Percentiles rank a stretch among this genome's conserved stretches.
Conservation (phyloP, 2,113 vertebrate genomes). For the Arizona elegans region DNA sequence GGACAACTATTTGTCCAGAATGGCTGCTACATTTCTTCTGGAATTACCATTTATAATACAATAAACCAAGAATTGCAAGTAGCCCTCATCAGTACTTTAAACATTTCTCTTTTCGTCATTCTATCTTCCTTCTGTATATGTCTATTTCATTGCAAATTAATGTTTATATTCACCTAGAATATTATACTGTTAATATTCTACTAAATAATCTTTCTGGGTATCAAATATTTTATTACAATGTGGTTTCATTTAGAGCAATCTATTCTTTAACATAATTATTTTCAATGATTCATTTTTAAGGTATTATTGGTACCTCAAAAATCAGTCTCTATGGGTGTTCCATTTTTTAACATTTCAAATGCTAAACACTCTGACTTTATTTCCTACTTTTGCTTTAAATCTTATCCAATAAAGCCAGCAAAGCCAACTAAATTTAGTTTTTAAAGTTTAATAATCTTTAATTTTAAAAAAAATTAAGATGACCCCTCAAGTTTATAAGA, state of each 20-base stretch:
- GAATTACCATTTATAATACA: neutral
- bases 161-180: neutral
- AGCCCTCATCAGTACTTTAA: slow-evolving; percentile 19
- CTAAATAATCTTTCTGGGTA: neutral
- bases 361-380: neutral
- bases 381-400: slow-evolving; percentile 33
- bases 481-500: neutral
- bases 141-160: neutral
- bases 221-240: neutral
- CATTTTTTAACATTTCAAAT: neutral
- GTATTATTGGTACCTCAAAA: neutral
- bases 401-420: slow-evolving; percentile 27
- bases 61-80: neutral
- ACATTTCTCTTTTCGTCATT: neutral
- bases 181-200: neutral
- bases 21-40: neutral
- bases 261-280: neutral
- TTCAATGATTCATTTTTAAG: slow-evolving; percentile 4
- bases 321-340: neutral
- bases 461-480: slow-evolving; percentile 1
- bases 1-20: too few species aligned
- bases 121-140: neutral
- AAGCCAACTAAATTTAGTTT: slow-evolving; percentile 31
- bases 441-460: neutral
- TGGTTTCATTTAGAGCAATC: neutral